Evolutionary conservation across 1,140 invertebrate species (phyloP), one percentile per base, ranked within the genome.

Genomic region (Vanessa tameamea): DNA sequence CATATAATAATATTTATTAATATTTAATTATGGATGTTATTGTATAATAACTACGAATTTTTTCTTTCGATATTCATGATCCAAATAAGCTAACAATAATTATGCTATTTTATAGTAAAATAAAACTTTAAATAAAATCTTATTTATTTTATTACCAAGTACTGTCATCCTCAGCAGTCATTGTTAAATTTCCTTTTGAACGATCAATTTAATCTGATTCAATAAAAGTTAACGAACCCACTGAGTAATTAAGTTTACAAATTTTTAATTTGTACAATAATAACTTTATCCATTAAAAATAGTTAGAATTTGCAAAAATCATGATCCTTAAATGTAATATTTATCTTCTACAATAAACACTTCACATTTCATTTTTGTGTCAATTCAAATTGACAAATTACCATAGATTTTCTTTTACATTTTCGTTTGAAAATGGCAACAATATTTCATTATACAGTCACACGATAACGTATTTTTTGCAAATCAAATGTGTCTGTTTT

Each of bases 161-260:
- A 79, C 92, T 94, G 83, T 95, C 94, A 66, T 95, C 94, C 75
- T 94, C 93, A 71, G 94, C 93, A 77, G 91, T 82, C 87, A 94
- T 92, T 94, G 95, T 95, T 63, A 51, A 66, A 43, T 11, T 47
- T 57, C n/a, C 11, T 65, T 65, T 64, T 20, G 13, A 31, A 37
- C 11, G 57, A 57, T 37, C 12, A 3, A 13, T 15, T 11, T 61
- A 61, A 37, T 59, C 11, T 12, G 23, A 37, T 57, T 57, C 7
- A 26, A 26, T 26, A 31, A 14, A 6, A 15, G 26, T 11, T 43
- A 12, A 23, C 16, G 11, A 11, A 57, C n/a, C 20, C 16, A 61
- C 26, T 61, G 14, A 37, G 11, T 37, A 26, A 37, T 6, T 15
- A 31, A 37, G 16, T 7, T 37, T 12, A 16, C 16, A 6, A 53